A percentile compares a stretch with the other conserved stretches of the same genome.
phyloP scores from a whole-genome alignment of 2,113 vertebrate species.

The Mellivora capensis region DNA sequence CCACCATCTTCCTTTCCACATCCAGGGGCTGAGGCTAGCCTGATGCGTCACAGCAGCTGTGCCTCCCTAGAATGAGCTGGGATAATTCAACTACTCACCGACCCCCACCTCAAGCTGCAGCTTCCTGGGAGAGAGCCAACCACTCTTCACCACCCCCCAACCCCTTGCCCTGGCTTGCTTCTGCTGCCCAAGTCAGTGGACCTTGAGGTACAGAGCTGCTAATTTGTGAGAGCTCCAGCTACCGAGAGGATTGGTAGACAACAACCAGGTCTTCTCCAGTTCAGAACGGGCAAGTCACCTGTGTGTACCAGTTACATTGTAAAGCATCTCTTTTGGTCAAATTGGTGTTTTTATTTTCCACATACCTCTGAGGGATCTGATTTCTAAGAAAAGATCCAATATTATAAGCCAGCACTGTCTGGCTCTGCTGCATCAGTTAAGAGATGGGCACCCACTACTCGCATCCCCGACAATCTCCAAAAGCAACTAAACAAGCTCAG shows the following conservation, averaged over 20 bases:
- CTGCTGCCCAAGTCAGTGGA: constrained; percentile 30
- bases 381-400: background rate
- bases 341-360: background rate
- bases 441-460: background rate
- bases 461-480: background rate
- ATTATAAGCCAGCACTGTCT: background rate
- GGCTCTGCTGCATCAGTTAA: background rate
- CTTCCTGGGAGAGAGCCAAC: constrained; percentile 21
- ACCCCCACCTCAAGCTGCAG: background rate
- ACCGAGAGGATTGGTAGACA: background rate
- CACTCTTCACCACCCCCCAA: background rate
- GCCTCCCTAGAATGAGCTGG: constrained; percentile 13
- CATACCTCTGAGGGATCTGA: background rate
- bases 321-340: background rate
- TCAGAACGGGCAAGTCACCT: background rate
- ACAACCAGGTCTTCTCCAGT: background rate
- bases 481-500: background rate
- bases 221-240: background rate
- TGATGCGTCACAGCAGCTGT: background rate
- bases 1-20: constrained; percentile 8
- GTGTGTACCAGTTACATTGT: background rate
- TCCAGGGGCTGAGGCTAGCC: background rate
- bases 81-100: background rate
- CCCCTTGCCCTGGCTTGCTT: background rate
- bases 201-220: constrained; percentile 14